Evolutionary conservation across 2,888 invertebrate species (phyloP).

Genomic region (Eupithecia pulchellata): DNA sequence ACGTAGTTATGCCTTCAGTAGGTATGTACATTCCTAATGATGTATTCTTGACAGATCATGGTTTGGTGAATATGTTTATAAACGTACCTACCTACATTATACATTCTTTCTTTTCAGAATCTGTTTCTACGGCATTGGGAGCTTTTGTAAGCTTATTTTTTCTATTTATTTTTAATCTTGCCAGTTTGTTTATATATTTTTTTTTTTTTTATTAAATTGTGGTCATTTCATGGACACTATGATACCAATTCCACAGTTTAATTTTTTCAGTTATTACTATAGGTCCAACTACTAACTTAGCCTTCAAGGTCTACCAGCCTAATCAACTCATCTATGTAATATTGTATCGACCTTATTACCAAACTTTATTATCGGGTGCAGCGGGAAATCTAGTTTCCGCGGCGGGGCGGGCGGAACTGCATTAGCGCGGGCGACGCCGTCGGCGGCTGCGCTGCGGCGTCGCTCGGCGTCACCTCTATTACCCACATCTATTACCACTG

Average conservation of each 20-base stretch:
- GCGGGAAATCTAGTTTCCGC: constrained; percentile 9
- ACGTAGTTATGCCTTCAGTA: no score
- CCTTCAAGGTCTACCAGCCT: background rate
- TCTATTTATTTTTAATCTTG: background rate
- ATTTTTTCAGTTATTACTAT: background rate
- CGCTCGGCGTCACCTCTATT: no score
- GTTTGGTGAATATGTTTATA: background rate
- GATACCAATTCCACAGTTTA: background rate
- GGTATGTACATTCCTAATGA: no score
- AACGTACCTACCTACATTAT: no score
- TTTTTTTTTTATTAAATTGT: background rate
- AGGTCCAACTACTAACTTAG: no score
- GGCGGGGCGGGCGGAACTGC: background rate
- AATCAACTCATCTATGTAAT: background rate
- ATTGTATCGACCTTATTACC: constrained; percentile 6
- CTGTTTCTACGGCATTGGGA: background rate
- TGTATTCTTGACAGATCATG: background rate
- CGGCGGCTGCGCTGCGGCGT: no score
- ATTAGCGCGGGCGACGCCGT: constrained; percentile 2
- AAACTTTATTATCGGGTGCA: background rate
- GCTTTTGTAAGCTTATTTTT: background rate
- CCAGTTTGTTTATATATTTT: background rate
- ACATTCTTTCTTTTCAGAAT: background rate
- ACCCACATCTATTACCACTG: background rate
- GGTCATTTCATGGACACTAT: background rate